These are phyloP conservation scores for Tortrix viridana DNA, from an alignment of 2,888 invertebrate species.

Conservation along the genomic window DNA sequence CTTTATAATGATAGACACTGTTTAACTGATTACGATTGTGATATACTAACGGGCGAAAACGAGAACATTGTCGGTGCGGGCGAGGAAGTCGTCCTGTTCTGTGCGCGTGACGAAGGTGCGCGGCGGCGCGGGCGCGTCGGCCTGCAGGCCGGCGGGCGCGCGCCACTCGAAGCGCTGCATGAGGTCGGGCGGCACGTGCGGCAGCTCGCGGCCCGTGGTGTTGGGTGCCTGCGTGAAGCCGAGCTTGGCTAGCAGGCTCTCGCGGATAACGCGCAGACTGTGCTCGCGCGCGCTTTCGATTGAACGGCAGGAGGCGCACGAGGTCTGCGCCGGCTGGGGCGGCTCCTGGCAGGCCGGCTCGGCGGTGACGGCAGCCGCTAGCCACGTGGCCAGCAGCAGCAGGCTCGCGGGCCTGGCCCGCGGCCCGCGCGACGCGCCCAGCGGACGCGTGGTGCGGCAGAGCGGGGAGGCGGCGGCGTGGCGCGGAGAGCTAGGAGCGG, in stretches of 20 bases:
- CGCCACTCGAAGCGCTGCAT: slow-evolving; percentile 79
- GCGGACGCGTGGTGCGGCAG: slow-evolving; percentile 83
- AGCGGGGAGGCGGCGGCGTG: slow-evolving; percentile 79
- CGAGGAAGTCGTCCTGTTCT: slow-evolving; percentile 87
- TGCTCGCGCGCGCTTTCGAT: slow-evolving; percentile 84
- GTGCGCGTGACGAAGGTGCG: slow-evolving; percentile 81
- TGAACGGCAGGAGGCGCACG: slow-evolving; percentile 83
- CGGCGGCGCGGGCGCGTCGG: slow-evolving; percentile 82
- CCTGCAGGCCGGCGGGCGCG: slow-evolving; percentile 84
- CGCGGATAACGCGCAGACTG: slow-evolving; percentile 86
- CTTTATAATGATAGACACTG: slow-evolving; percentile 40
- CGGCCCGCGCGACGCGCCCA: slow-evolving; percentile 83
- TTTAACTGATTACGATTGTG: slow-evolving; percentile 56
- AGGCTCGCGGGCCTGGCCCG: slow-evolving; percentile 84
- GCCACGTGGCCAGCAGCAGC: slow-evolving; percentile 81
- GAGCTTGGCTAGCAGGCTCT: slow-evolving; percentile 86
- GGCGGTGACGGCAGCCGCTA: slow-evolving; percentile 69
- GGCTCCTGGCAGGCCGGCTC: slow-evolving; percentile 72
- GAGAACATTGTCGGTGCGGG: slow-evolving; percentile 87
- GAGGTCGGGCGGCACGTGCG: slow-evolving; percentile 83
- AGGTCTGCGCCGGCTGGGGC: slow-evolving; percentile 56
- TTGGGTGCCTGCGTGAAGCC: slow-evolving; percentile 86
- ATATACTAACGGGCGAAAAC: slow-evolving; percentile 87
- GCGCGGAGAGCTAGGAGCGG: slow-evolving; percentile 77
- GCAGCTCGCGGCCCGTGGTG: slow-evolving; percentile 84